Evolutionary conservation across 2,797 vertebrate species (phyloP), one percentile per base, ranked within the genome.

Genomic region (Acanthurus lineatus): DNA sequence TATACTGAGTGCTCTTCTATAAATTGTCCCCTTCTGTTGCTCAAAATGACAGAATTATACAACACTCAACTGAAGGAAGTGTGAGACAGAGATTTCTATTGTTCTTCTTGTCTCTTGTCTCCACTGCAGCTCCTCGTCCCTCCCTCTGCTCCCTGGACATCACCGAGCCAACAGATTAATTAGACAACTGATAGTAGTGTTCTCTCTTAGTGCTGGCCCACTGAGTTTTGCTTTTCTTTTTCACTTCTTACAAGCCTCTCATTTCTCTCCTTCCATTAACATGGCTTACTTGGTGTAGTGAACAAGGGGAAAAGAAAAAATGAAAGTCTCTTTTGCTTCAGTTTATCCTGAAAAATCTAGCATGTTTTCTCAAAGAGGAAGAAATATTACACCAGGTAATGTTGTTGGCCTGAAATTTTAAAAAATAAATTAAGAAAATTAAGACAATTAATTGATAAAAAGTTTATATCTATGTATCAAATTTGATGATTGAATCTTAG

Each of bases 221-320:
- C 85, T 92, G 91, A 81, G 81, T 93, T 91, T 90, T 91, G 0
- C 86, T 83, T 67, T 92, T 86, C 68, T 81, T 82, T 88, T 91
- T 88, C 76, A 84, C 76, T 90, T 90, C 73, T 84, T 87, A 82
- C 89, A 82, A 81, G 88, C 79, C 79, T 90, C 76, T 90, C 80
- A 91, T 90, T 86, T 92, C 69, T 79, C 71, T 85, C 84, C 83
- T 93, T 89, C 91, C 76, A 82, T 92, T 92, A 93, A 92, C 87
- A 80, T 85, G 81, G 82, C 81, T 85, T 86, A 72, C 86, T 84
- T 69, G 64, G 84, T 85, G 86, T 83, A 86, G 76, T 87, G 88
- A 93, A 91, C 91, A 86, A 65, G 59, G 87, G 85, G 91, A 82
- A 90, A 79, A 69, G 77, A 85, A 89, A 69, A 79, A 85, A 89